Base-by-base conservation (phyloP, 2,113 vertebrate genomes). In the Monopterus albus region DNA sequence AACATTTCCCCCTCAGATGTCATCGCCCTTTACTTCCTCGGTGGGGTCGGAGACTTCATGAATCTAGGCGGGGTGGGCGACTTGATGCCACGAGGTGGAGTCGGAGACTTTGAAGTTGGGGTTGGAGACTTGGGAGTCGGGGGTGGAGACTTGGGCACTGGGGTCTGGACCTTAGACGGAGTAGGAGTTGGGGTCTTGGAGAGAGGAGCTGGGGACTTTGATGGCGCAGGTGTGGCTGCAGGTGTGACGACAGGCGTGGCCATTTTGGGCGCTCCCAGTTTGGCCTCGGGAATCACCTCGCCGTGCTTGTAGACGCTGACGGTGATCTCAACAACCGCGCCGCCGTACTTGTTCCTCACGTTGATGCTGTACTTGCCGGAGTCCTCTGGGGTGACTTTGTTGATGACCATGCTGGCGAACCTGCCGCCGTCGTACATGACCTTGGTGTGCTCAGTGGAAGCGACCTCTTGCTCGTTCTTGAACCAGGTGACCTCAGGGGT, bases 311-410 rank as follows among this genome's bases (percentile, higher is more conserved):
- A 99, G 60, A 99, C 98, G 35, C 98, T 99, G 84, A 99, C 91
- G 5, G 97, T 99, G 88, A 99, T 93, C 66, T 99, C 97, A 1
- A 99, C 96, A 55, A 96, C 98, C 93, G 99, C 98, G 0, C 97
- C 96, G 0, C 98, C 98, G 0, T 98, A 94, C 70, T 99, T 98
- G 94, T 99, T 99, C 90, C 95, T 93, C 36, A 99, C 97, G 10
- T 95, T 94, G 84, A 99, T 96, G 91, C 97, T 97, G 71, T 98
- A 99, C 90, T 96, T 98, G 75, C 98, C 98, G 0, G 98, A 99
- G 85, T 99, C 98, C 36, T 98, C 97, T 0, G 96, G 93, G 0
- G 94, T 92, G 38, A 99, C 96, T 1, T 91, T 91, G 42, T 92
- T 96, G 85, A 99, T 99, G 78, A 95, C 92, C 18, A 99, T 70